Evolutionary conservation across 2,888 invertebrate genomes (phyloP).

Genomic region (Pyrrhosoma nymphula): DNA sequence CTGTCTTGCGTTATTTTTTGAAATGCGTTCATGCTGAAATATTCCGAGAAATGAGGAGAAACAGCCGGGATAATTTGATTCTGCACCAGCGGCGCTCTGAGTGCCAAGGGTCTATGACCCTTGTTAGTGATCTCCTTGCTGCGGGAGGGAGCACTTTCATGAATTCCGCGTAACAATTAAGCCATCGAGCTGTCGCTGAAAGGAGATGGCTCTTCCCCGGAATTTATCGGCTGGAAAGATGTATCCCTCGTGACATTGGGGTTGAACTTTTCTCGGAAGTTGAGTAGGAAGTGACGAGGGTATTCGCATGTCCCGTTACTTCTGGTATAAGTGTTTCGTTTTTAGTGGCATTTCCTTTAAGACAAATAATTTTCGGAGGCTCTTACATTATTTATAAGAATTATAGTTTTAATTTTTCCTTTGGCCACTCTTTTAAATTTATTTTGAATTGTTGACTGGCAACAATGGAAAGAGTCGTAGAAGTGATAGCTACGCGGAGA

Average conservation of each 20-base stretch:
- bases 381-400: not conserved
- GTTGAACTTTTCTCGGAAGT: not conserved
- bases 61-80: not conserved
- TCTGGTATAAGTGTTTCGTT: not conserved
- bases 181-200: not conserved
- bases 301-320: not conserved
- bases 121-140: not conserved
- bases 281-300: not conserved
- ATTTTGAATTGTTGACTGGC: not conserved
- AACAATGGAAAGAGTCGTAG: not conserved
- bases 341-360: not conserved
- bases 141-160: not conserved
- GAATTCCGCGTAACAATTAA: conserved; percentile 22
- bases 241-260: not conserved
- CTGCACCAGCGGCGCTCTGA: not conserved
- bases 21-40: not conserved
- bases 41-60: not conserved
- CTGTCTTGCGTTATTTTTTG: not conserved
- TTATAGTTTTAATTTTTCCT: not conserved
- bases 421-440: not conserved
- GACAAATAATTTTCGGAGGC: not conserved
- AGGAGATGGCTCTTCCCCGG: not conserved
- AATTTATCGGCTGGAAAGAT: not conserved
- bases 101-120: conserved; percentile 12
- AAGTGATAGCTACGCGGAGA: not conserved